phyloP scores from a whole-genome alignment of 2,113 vertebrate genomes.

The Okapia johnstoni region DNA sequence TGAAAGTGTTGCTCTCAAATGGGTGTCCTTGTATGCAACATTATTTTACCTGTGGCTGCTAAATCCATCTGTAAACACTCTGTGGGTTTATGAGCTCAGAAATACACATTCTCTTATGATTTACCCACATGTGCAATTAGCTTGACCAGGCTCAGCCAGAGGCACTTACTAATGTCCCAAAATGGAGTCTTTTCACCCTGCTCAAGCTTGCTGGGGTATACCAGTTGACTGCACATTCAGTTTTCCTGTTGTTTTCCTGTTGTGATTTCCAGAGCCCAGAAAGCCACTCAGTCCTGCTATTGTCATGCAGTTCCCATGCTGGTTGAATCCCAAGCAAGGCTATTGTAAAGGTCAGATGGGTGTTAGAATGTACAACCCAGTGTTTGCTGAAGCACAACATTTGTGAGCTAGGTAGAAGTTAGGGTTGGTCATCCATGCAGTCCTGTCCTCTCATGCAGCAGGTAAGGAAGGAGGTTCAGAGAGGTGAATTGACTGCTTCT shows the following conservation, averaged over 20 bases:
- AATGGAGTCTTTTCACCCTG: background rate
- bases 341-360: background rate
- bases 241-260: background rate
- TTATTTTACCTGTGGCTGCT: background rate
- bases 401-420: background rate
- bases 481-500: background rate
- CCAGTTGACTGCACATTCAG: background rate
- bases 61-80: background rate
- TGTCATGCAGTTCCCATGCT: background rate
- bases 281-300: background rate
- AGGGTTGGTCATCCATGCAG: background rate
- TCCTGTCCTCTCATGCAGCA: background rate
- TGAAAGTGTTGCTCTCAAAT: background rate
- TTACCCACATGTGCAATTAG: constrained; percentile 16
- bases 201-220: background rate
- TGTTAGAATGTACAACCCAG: background rate
- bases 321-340: background rate
- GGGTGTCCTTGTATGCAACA: background rate
- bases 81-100: background rate
- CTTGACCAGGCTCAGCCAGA: constrained; percentile 17
- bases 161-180: background rate
- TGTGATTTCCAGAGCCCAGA: background rate
- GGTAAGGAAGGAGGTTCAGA: background rate
- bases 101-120: background rate
- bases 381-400: background rate